Evolutionary conservation across 2,113 vertebrate genomes (phyloP).

Genomic region (Carassius auratus): DNA sequence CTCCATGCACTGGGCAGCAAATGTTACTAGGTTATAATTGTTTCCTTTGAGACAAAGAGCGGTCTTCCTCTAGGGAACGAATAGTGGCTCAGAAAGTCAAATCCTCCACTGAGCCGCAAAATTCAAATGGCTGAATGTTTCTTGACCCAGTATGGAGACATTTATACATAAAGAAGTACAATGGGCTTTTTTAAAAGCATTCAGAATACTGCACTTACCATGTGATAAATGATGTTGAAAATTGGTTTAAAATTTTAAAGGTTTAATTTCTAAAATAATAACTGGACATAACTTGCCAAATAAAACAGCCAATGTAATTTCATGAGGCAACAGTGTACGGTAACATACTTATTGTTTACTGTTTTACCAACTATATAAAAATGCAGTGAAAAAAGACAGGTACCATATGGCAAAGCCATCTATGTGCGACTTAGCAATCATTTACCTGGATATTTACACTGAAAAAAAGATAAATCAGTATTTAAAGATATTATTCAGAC

Average conservation of each 20-base stretch:
- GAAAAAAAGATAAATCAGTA: not conserved
- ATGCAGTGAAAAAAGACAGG: not conserved
- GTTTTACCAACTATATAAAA: not conserved
- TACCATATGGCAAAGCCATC: not conserved
- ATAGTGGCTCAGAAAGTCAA: slow-evolving; percentile 19
- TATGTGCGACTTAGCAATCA: not conserved
- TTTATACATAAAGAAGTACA: not conserved
- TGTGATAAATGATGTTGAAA: not conserved
- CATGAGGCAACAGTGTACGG: not conserved
- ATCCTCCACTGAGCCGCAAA: not conserved
- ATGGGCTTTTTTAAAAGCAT: not conserved
- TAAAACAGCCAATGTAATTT: no score
- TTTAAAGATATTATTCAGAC: not conserved
- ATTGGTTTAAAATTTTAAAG: no score
- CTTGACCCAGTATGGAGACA: not conserved
- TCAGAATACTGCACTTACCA: not conserved
- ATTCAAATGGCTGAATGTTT: slow-evolving; percentile 8
- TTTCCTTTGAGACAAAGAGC: slow-evolving; percentile 20
- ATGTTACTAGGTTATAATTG: slow-evolving; percentile 27
- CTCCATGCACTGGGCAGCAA: not conserved
- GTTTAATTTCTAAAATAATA: no score
- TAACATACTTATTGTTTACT: not conserved
- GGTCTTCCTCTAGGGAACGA: not conserved
- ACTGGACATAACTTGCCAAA: no score
- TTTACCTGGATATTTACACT: not conserved